A percentile compares a stretch with the other conserved stretches of the same genome.
These are phyloP conservation scores for Mantis religiosa DNA, from an alignment of 2,888 invertebrate species.

Conservation along the genomic window DNA sequence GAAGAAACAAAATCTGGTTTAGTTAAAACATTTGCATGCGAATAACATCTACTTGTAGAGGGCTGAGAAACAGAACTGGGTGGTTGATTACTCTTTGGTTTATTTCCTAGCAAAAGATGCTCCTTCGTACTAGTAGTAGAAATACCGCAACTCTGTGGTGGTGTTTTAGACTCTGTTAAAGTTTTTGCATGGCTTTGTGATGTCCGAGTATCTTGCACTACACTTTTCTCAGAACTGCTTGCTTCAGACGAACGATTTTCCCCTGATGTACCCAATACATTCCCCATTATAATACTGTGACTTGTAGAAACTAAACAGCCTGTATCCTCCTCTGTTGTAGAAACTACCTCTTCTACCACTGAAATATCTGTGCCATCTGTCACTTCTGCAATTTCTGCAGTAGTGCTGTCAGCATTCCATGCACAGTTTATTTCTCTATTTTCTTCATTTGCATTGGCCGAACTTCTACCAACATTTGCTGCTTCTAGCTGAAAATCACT, in stretches of 20 bases:
- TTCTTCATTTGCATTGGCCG: neutral
- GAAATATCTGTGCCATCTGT: neutral
- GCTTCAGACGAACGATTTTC: neutral
- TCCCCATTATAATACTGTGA: neutral
- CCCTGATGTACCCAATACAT: neutral
- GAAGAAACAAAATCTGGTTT: neutral
- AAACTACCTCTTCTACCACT: neutral
- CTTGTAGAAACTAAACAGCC: neutral
- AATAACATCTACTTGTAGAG: neutral
- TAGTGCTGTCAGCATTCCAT: constrained; percentile 5
- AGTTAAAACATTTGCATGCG: neutral
- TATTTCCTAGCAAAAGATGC: neutral
- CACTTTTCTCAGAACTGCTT: neutral
- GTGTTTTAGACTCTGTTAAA: neutral
- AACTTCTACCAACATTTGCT: neutral
- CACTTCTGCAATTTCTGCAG: neutral
- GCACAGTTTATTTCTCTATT: neutral
- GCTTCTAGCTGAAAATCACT: neutral
- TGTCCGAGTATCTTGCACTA: neutral
- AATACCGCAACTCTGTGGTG: constrained; percentile 5
- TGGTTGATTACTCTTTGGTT: neutral
- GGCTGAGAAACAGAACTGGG: neutral
- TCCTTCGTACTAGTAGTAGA: neutral
- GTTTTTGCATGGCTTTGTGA: neutral
- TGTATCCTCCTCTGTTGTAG: neutral